A percentile compares a stretch with the other conserved stretches of the same genome.
phyloP scores from a whole-genome alignment of 1,140 invertebrate species.

The Scaptomyza graminum region DNA sequence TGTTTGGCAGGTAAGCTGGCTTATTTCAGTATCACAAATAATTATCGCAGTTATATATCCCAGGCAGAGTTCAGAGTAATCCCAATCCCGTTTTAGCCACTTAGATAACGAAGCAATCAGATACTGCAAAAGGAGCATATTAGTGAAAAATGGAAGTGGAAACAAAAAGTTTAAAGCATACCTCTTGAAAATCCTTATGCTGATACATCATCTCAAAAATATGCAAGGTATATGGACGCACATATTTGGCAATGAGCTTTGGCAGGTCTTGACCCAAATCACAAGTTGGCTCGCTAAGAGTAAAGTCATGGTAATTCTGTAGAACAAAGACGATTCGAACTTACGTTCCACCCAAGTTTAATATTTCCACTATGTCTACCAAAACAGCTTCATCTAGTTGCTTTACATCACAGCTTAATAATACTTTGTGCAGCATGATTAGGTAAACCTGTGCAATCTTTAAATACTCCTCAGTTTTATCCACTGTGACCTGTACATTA shows the following conservation, averaged over 20 bases:
- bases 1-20: conserved; percentile 16
- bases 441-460: conserved; percentile 32
- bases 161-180: background rate
- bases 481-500: conserved; percentile 27
- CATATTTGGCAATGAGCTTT: conserved; percentile 23
- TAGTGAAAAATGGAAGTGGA: background rate
- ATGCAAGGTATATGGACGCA: conserved; percentile 32
- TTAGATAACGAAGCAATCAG: conserved; percentile 8
- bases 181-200: conserved; percentile 50
- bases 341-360: conserved; percentile 39
- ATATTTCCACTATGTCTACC: conserved; percentile 25
- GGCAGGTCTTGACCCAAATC: conserved; percentile 15
- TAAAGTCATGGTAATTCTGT: background rate
- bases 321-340: background rate
- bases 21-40: conserved; percentile 17
- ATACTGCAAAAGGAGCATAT: conserved; percentile 11
- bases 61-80: conserved; percentile 39
- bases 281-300: conserved; percentile 13
- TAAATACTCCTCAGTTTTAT: conserved; percentile 42
- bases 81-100: background rate
- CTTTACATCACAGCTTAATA: conserved; percentile 14
- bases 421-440: conserved; percentile 47
- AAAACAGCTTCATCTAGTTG: conserved; percentile 25
- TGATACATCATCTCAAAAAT: conserved; percentile 45
- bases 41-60: conserved; percentile 40